Percentiles rank a stretch among this genome's conserved stretches.
These are phyloP conservation scores for Pheosia gnoma DNA, from an alignment of 2,888 invertebrate genomes.

Conservation along the genomic window DNA sequence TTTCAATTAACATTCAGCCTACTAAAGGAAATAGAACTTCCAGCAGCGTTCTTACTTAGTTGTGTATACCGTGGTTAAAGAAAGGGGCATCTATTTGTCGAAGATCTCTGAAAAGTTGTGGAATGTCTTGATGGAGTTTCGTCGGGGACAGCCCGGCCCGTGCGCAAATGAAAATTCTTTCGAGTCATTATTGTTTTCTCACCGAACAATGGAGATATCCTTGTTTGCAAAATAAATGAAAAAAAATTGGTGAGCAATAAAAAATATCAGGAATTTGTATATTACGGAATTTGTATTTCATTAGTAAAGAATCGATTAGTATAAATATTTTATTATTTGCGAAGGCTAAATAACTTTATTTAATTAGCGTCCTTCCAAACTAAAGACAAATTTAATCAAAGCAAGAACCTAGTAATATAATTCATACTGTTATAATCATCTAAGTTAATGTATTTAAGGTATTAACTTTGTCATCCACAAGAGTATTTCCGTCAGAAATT, in stretches of 20 bases:
- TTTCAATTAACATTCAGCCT: slow-evolving; percentile 34
- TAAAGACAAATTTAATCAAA: too few species aligned
- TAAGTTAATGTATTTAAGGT: too few species aligned
- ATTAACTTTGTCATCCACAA: not conserved
- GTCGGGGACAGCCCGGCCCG: slow-evolving; percentile 51
- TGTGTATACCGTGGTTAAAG: slow-evolving; percentile 44
- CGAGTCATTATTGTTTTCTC: slow-evolving; percentile 70
- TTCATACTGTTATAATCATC: too few species aligned
- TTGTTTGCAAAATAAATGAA: slow-evolving; percentile 42
- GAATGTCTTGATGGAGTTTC: slow-evolving; percentile 72
- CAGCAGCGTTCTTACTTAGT: slow-evolving; percentile 42
- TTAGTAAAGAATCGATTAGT: not conserved
- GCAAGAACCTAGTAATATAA: too few species aligned
- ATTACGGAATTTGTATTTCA: not conserved
- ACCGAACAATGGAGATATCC: slow-evolving; percentile 48
- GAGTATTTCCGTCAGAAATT: not conserved
- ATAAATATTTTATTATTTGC: not conserved
- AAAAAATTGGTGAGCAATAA: slow-evolving; percentile 13
- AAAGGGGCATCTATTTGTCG: slow-evolving; percentile 57
- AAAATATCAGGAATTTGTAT: not conserved
- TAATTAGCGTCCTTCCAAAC: too few species aligned
- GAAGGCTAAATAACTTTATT: too few species aligned
- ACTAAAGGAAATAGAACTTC: slow-evolving; percentile 43
- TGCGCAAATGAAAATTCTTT: slow-evolving; percentile 78
- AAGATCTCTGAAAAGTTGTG: slow-evolving; percentile 68